These are phyloP conservation scores for Diphyllodes magnificus DNA, from an alignment of 2,113 vertebrate genomes.

Conservation along the genomic window DNA sequence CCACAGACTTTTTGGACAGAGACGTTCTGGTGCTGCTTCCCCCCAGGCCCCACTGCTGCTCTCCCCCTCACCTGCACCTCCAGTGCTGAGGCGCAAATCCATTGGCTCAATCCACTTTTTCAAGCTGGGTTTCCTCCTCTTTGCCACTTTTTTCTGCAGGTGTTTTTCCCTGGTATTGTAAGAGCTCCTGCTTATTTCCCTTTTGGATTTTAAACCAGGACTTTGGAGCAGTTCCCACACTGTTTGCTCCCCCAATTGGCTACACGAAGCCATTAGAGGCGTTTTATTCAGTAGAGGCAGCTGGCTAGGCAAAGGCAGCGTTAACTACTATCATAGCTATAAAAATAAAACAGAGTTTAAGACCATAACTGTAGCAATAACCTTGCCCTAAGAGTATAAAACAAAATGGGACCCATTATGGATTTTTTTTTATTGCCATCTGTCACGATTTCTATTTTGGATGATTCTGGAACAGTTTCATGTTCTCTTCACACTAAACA, in stretches of 20 bases:
- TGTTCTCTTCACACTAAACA: constrained; percentile 32
- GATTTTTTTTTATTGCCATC: constrained; percentile 52
- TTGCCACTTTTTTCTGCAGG: neutral
- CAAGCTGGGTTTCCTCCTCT: neutral
- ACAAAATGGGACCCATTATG: constrained; percentile 43
- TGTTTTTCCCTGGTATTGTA: neutral
- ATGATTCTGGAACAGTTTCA: constrained; percentile 40
- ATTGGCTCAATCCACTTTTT: neutral
- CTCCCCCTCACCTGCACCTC: neutral
- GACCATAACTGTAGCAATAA: constrained; percentile 58
- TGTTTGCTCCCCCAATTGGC: neutral
- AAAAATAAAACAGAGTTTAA: constrained; percentile 55
- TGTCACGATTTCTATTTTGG: constrained; percentile 54
- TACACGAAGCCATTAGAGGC: neutral
- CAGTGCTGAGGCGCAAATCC: neutral
- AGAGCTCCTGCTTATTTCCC: neutral
- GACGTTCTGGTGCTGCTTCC: neutral
- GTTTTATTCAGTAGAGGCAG: constrained; percentile 11
- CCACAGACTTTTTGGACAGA: neutral
- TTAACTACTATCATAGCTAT: constrained; percentile 37
- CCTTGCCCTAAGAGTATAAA: constrained; percentile 51
- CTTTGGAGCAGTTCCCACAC: neutral
- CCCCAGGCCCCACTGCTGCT: neutral
- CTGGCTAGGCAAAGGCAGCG: neutral
- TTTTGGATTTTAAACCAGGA: constrained; percentile 10